These are phyloP conservation scores for Goniozus legneri DNA, from an alignment of 1,140 invertebrate species.

Conservation along the genomic window DNA sequence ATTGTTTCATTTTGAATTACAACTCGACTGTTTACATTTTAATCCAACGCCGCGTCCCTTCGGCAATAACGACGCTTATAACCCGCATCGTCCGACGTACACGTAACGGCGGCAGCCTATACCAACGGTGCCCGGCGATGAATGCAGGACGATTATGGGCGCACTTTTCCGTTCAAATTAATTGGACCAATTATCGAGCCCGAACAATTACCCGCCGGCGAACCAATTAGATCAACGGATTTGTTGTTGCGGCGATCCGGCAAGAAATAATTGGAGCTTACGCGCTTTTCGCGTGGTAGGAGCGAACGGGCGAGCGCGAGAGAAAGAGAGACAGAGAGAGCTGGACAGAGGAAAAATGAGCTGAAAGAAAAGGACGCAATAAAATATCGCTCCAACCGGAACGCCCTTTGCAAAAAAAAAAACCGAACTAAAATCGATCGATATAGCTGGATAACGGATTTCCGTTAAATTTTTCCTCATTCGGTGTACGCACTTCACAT, in stretches of 20 bases:
- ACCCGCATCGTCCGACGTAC: slow-evolving; percentile 29
- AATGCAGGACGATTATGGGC: slow-evolving; percentile 40
- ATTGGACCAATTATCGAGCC: slow-evolving; percentile 52
- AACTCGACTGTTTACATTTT: too few relatives aligned
- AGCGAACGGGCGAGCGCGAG: background rate
- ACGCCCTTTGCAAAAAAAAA: too few relatives aligned
- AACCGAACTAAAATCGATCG: too few relatives aligned
- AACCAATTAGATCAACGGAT: slow-evolving; percentile 49
- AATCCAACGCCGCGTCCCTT: too few relatives aligned
- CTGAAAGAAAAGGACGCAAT: too few relatives aligned
- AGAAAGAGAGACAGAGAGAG: slow-evolving; percentile 1
- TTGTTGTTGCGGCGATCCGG: slow-evolving; percentile 29
- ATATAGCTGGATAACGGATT: too few relatives aligned
- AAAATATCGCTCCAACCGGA: background rate
- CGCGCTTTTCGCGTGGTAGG: background rate
- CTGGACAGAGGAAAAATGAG: too few relatives aligned
- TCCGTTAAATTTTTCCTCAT: too few relatives aligned
- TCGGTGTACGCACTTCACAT: too few relatives aligned
- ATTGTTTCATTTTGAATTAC: too few relatives aligned
- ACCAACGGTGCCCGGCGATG: slow-evolving; percentile 30
- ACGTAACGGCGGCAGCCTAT: slow-evolving; percentile 32
- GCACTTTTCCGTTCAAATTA: slow-evolving; percentile 48
- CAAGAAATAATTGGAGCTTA: slow-evolving; percentile 34
- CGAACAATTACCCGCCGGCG: slow-evolving; percentile 45
- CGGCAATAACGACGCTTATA: slow-evolving; percentile 32